Evolutionary conservation across 2,113 vertebrate genomes (phyloP), one percentile per base, ranked within the genome.

Genomic region (Tyrannus savana): DNA sequence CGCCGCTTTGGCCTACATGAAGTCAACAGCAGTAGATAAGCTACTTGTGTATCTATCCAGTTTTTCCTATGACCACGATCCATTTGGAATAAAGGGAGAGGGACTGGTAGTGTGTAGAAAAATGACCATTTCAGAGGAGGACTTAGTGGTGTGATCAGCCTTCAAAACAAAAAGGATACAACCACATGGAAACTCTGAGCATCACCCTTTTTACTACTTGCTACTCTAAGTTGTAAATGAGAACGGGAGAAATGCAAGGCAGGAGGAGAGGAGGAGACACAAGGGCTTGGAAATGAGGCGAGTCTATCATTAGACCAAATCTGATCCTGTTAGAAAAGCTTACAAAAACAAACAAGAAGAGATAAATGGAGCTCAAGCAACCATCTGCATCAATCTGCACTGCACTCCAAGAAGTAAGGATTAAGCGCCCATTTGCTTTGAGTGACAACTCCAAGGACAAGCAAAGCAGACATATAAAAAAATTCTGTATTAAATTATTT

Each of bases 41-140:
- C 72, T 28, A n/a, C 39, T 41, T 33, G 44, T 52, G 19, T 6
- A 46, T 15, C 68, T n/a, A 15, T 35, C 95, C 89, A 91, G 24
- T 81, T 96, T 89, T 92, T 93, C 93, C 92, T 87, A 89, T 17
- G 33, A 69, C 79, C 67, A 68, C 69, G 68, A 33, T 30, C 42
- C 85, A 62, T 27, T 66, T 87, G 87, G 91, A 89, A 93, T 42
- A 62, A 52, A 66, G 47, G 55, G 30, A 77, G 18, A 64, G 16
- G 39, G 64, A 93, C 39, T 44, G 31, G 72, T 14, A 41, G 64
- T 56, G 62, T 50, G 5, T 12, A 23, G 63, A 90, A 94, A 89
- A 89, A 77, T 52, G 5, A 23, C 25, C n/a, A n/a, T 74, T 89
- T 77, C 46, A 49, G 89, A 67, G 63, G 42, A 85, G 59, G 39